These are phyloP conservation scores for Xenopus laevis DNA, from an alignment of 2,113 vertebrate species.

Conservation along the genomic window DNA sequence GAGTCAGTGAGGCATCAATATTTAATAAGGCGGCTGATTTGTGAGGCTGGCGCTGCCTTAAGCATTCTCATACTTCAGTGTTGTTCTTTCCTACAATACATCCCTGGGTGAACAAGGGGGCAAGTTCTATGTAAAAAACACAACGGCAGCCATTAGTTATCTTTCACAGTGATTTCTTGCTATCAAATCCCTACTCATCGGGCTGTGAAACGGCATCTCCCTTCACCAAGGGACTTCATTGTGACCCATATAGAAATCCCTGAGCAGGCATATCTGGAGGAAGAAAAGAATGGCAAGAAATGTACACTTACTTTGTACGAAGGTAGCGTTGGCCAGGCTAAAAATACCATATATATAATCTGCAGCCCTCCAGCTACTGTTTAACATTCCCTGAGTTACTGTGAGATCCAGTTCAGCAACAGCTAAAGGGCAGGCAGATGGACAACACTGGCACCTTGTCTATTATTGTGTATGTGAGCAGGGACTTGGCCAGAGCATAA, in stretches of 20 bases:
- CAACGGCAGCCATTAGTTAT: not conserved
- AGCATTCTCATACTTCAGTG: constrained; percentile 28
- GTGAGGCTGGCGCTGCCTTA: constrained; percentile 19
- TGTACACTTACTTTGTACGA: not conserved
- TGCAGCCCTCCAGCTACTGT: too few relatives aligned
- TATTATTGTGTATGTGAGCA: too few relatives aligned
- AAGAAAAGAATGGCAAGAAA: not conserved
- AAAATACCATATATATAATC: too few relatives aligned
- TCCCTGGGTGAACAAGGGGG: constrained; percentile 23
- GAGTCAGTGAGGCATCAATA: constrained; percentile 70
- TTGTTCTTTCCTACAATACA: constrained; percentile 24
- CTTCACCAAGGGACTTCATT: not conserved
- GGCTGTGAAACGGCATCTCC: not conserved
- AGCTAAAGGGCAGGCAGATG: too few relatives aligned
- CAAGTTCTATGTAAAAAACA: not conserved
- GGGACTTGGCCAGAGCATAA: too few relatives aligned
- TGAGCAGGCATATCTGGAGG: not conserved
- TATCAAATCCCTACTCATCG: not conserved
- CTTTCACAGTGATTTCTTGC: not conserved
- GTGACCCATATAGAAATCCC: not conserved
- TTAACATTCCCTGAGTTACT: too few relatives aligned
- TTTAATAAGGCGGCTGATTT: constrained; percentile 66
- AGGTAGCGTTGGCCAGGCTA: too few relatives aligned
- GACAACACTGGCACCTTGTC: too few relatives aligned
- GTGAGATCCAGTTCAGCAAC: too few relatives aligned